Conservation (phyloP, 2,113 vertebrate genomes). For the Chionomys nivalis region DNA sequence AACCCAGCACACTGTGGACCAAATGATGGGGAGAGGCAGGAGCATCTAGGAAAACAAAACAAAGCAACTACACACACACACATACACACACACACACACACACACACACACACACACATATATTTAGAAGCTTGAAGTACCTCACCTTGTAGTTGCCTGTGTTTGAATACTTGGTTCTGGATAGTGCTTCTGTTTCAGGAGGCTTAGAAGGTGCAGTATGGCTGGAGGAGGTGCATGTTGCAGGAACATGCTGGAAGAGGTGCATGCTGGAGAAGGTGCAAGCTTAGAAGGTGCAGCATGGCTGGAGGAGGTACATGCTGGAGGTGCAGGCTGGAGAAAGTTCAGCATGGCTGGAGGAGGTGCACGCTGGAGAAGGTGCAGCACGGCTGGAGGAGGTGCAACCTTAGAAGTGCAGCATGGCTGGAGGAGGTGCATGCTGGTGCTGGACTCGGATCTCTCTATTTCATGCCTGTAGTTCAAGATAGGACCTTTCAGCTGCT, state of each 20-base stretch:
- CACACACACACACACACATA: no score
- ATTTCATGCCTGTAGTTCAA: neutral
- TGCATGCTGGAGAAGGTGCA: no score
- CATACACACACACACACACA: no score
- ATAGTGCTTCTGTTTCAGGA: neutral
- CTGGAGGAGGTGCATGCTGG: neutral
- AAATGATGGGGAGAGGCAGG: neutral
- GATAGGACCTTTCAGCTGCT: neutral
- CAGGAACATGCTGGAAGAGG: no score
- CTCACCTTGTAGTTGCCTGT: neutral
- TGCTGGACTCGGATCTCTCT: neutral
- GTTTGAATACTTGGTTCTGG: neutral
- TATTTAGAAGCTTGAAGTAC: neutral
- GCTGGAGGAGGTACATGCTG: neutral
- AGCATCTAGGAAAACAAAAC: neutral
- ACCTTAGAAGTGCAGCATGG: neutral
- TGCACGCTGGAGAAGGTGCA: no score
- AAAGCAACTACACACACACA: neutral
- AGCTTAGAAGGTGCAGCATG: neutral
- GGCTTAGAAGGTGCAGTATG: neutral
- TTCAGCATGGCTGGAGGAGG: no score
- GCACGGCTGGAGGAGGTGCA: neutral
- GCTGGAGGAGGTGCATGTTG: no score
- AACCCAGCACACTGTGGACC: neutral
- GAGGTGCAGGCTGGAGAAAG: neutral